Percentiles rank a stretch among this genome's conserved stretches.
These are phyloP conservation scores for Drosophila bocqueti DNA, from an alignment of 1,140 invertebrate genomes.

Conservation along the genomic window DNA sequence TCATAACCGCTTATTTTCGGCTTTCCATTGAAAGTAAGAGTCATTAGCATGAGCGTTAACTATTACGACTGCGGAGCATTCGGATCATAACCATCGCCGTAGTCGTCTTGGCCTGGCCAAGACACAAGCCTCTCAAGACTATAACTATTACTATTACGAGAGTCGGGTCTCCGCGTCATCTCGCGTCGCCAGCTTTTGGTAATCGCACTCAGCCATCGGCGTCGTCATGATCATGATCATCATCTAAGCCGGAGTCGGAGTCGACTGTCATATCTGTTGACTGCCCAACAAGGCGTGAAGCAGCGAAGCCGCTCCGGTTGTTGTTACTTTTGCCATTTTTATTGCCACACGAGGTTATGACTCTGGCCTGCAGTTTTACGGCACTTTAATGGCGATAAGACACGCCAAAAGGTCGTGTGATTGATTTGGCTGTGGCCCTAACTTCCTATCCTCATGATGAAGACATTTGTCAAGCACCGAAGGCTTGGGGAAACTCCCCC, in stretches of 20 bases:
- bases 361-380: conserved; percentile 25
- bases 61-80: conserved; percentile 59
- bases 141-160: conserved; percentile 63
- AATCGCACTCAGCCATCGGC: conserved; percentile 49
- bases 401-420: conserved; percentile 29
- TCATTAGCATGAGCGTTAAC: conserved; percentile 68
- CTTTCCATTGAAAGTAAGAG: conserved; percentile 72
- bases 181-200: conserved; percentile 59
- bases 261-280: conserved; percentile 39
- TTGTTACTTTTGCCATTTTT: conserved; percentile 34
- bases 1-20: conserved; percentile 46
- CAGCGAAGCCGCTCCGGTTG: conserved; percentile 55
- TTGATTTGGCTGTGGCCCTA: conserved; percentile 30
- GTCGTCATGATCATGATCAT: conserved; percentile 38
- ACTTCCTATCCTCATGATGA: conserved; percentile 31
- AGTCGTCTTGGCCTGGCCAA: conserved; percentile 30
- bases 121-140: conserved; percentile 41
- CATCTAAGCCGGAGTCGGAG: conserved; percentile 3
- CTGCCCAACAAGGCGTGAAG: conserved; percentile 81
- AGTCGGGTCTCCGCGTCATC: conserved; percentile 28
- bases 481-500: conserved; percentile 7
- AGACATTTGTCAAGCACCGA: conserved; percentile 37
- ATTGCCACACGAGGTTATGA: conserved; percentile 35
- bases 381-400: conserved; percentile 33
- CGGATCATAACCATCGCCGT: conserved; percentile 33